Evolutionary conservation across 2,888 invertebrate species (phyloP).

Genomic region (Nephrotoma flavescens): DNA sequence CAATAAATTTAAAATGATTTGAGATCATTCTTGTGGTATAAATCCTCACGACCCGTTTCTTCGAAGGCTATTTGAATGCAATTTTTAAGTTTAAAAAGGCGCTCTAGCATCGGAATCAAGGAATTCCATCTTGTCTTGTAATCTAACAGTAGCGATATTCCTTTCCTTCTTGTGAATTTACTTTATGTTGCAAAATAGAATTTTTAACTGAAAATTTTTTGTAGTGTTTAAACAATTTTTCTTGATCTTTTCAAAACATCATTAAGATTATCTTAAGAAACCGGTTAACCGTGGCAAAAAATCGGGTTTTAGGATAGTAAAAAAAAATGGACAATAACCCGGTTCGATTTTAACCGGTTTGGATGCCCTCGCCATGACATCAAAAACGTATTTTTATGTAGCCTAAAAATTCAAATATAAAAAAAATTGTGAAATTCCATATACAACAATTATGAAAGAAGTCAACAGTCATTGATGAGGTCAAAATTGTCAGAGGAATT

Average conservation of each 20-base stretch:
- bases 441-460: no score
- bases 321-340: no score
- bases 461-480: no score
- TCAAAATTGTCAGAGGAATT: no score
- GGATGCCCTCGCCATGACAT: no score
- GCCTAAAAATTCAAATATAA: no score
- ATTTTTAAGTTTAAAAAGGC: not conserved
- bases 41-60: not conserved
- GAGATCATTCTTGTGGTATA: not conserved
- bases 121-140: not conserved
- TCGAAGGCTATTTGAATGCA: not conserved
- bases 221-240: not conserved
- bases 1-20: no score
- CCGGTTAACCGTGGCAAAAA: no score
- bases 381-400: no score
- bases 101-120: not conserved
- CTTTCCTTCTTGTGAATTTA: not conserved
- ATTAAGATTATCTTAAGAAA: not conserved
- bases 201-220: not conserved
- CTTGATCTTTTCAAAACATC: not conserved
- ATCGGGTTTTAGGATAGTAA: no score
- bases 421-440: no score
- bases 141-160: not conserved
- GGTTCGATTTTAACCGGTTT: no score
- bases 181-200: not conserved